Conservation (phyloP, 1,140 invertebrate species). For the Heliothis subflexa region DNA sequence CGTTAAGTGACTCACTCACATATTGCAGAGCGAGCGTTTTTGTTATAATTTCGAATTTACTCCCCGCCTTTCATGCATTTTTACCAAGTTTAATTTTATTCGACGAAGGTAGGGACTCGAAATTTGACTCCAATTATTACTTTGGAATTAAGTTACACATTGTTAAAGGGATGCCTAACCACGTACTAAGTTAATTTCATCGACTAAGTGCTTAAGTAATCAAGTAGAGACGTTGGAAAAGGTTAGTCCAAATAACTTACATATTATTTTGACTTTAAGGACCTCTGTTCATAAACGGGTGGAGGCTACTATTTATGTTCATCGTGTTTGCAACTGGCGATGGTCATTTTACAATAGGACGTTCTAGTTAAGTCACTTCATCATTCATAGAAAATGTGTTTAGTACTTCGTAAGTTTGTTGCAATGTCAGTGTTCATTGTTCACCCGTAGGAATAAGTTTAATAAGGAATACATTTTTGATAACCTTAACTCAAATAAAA, state of each 20-base stretch:
- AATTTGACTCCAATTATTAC: constrained; percentile 41
- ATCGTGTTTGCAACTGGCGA: too few species aligned
- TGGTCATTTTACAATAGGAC: too few species aligned
- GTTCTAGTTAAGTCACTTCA: too few species aligned
- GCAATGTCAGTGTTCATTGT: neutral
- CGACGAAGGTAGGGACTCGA: constrained; percentile 21
- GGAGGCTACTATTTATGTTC: too few species aligned
- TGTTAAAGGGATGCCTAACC: constrained; percentile 36
- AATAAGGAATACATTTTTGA: neutral
- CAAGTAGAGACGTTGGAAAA: neutral
- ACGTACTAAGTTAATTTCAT: constrained; percentile 25
- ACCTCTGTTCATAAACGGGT: too few species aligned
- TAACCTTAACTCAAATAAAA: neutral
- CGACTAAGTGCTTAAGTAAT: constrained; percentile 14
- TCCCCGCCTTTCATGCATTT: constrained; percentile 45
- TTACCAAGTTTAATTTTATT: constrained; percentile 45
- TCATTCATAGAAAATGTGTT: too few species aligned
- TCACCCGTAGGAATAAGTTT: too few species aligned
- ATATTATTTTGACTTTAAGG: neutral
- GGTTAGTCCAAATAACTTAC: neutral
- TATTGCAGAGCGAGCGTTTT: constrained; percentile 69
- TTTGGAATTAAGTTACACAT: constrained; percentile 29
- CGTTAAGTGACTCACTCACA: constrained; percentile 73
- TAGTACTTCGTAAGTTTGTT: too few species aligned
- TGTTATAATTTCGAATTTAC: constrained; percentile 57